A percentile compares a stretch with the other conserved stretches of the same genome.
Evolutionary conservation across 2,888 invertebrate genomes (phyloP).

Genomic region (Cyrtodaria siliqua): DNA sequence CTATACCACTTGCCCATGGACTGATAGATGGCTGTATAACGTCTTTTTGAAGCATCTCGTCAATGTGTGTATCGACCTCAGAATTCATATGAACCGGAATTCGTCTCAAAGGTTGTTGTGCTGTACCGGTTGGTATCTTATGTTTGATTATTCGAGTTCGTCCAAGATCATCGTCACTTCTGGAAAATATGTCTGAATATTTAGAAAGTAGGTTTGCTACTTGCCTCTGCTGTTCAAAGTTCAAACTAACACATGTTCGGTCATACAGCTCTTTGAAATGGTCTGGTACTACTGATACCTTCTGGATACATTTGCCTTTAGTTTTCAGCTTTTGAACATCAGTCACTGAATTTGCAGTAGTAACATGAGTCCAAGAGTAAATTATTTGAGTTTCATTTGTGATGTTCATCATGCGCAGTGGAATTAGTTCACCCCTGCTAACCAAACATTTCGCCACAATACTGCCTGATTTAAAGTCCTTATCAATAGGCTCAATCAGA

Average conservation of each 20-base stretch:
- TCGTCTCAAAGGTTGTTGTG: slow-evolving; percentile 36
- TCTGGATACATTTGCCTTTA: background rate
- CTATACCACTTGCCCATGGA: slow-evolving; percentile 49
- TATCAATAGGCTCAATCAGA: slow-evolving; percentile 37
- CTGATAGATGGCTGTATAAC: slow-evolving; percentile 43
- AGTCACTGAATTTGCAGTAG: slow-evolving; percentile 13
- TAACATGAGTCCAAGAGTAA: slow-evolving; percentile 43
- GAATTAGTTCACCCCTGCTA: slow-evolving; percentile 26
- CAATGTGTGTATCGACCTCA: slow-evolving; percentile 33
- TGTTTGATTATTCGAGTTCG: slow-evolving; percentile 45
- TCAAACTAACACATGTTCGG: background rate
- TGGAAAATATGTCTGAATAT: slow-evolving; percentile 30
- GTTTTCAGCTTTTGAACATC: background rate
- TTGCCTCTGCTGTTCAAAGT: slow-evolving; percentile 6
- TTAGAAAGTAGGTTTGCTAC: slow-evolving; percentile 20
- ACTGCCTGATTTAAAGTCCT: slow-evolving; percentile 8
- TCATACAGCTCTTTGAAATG: slow-evolving; percentile 26
- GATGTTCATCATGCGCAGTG: slow-evolving; percentile 51
- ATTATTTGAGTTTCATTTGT: slow-evolving; percentile 33
- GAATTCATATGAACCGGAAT: slow-evolving; percentile 23
- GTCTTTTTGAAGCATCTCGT: slow-evolving; percentile 41
- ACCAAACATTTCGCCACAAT: slow-evolving; percentile 50
- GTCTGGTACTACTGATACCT: background rate
- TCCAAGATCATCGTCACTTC: slow-evolving; percentile 27
- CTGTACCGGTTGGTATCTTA: slow-evolving; percentile 46